These are phyloP conservation scores for Ormyrus labotus DNA, from an alignment of 2,888 invertebrate genomes.

Conservation along the genomic window DNA sequence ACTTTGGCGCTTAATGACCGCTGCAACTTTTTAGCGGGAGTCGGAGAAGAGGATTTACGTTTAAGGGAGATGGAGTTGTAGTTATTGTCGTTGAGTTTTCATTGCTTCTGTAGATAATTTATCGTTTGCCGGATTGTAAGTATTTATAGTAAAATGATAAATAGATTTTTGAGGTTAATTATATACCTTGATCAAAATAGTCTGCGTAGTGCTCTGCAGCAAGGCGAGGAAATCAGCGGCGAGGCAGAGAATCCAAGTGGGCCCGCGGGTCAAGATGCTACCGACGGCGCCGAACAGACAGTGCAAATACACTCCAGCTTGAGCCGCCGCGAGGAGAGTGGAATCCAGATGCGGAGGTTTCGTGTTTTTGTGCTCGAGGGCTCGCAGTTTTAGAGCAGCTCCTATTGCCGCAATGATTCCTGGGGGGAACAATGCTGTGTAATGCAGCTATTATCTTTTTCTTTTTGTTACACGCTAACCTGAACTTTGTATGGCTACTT, in stretches of 20 bases:
- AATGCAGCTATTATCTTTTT: too few relatives aligned
- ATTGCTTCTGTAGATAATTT: too few relatives aligned
- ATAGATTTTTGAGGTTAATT: too few relatives aligned
- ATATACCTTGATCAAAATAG: conserved; percentile 82
- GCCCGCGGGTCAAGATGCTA: conserved; percentile 68
- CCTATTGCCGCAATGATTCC: conserved; percentile 67
- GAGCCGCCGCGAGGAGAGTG: conserved; percentile 89
- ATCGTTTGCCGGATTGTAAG: too few relatives aligned
- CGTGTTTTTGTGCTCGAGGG: conserved; percentile 65
- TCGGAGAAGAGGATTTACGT: too few relatives aligned
- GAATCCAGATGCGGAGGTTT: conserved; percentile 82
- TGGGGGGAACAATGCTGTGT: conserved; percentile 32
- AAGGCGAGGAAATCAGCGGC: conserved; percentile 86
- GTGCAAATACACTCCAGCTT: conserved; percentile 90
- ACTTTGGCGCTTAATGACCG: conserved; percentile 21
- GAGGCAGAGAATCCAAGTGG: conserved; percentile 80
- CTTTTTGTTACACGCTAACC: conserved; percentile 57
- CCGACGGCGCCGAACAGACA: conserved; percentile 89
- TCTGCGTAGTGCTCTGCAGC: conserved; percentile 88
- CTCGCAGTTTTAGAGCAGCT: conserved; percentile 66
- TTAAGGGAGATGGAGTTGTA: too few relatives aligned
- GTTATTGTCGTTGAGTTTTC: too few relatives aligned
- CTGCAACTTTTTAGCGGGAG: too few relatives aligned
- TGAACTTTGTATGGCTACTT: conserved; percentile 67
- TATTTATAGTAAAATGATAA: too few relatives aligned